Evolutionary conservation across 2,797 vertebrate species (phyloP), one percentile per base, ranked within the genome.

Genomic region (Parotocinclus haroldoi): DNA sequence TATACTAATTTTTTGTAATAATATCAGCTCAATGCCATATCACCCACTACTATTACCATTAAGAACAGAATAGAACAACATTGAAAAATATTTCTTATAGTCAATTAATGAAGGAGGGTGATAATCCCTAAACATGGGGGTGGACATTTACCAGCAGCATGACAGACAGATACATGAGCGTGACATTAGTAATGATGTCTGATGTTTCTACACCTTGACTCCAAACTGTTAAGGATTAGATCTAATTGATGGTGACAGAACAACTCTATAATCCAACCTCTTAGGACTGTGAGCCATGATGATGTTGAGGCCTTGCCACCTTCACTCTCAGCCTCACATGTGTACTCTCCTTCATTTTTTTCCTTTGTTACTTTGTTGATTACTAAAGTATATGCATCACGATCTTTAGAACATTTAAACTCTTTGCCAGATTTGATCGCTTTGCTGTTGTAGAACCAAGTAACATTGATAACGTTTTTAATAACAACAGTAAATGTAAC

Each of bases 351-450:
- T 91, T 96, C 88, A 76, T 96, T 93, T 65, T 84, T 90, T 67
- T 91, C 88, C 79, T 82, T 82, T 0, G 82, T 77, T 66, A 86
- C 89, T 80, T 87, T 86, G 80, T 79, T 58, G 75, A 97, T 94
- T 78, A 86, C 74, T 83, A 98, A 79, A 1, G 80, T 91, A 71
- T 93, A 92, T 1, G 59, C 89, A 75, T 95, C 84, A 18, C 83
- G 69, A 63, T 95, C 89, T 86, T 89, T 90, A 7, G 86, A 93
- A 91, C 92, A 94, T 91, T 91, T 95, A 92, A 95, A 93, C 90
- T 94, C 92, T 85, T 85, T 79, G 68, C 90, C 93, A 91, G 93
- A 91, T 89, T 83, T 81, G 27, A 96, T 79, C 72, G 87, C 73
- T 80, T 88, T 86, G 60, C 87, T 84, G 44, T 93, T 90, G 80